These are phyloP conservation scores for Ametastegia equiseti DNA, from an alignment of 2,888 invertebrate species.

Conservation along the genomic window DNA sequence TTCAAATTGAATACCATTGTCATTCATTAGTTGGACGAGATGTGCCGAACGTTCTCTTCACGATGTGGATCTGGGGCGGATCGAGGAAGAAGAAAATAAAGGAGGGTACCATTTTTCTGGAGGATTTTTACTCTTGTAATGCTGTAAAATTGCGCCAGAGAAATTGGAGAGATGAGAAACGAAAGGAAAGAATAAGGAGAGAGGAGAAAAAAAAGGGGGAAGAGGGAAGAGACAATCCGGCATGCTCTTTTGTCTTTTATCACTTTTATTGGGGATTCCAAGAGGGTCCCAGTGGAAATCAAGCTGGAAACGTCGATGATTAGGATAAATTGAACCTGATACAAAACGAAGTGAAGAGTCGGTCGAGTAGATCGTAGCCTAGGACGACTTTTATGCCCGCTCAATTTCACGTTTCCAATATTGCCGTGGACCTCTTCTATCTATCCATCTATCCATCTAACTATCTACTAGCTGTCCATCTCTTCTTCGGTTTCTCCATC, in stretches of 20 bases:
- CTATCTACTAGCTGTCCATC: neutral
- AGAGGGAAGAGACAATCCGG: slow-evolving; percentile 25
- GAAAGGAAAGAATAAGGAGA: neutral
- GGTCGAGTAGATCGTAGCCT: slow-evolving; percentile 49
- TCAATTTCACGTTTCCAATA: slow-evolving; percentile 67
- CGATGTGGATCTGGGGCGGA: neutral
- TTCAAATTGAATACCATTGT: neutral
- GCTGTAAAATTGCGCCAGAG: neutral
- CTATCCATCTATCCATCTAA: neutral
- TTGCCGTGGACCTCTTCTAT: slow-evolving; percentile 50
- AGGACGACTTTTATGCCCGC: slow-evolving; percentile 60
- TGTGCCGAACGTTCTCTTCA: neutral
- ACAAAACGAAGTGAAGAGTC: slow-evolving; percentile 52
- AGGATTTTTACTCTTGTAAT: no score
- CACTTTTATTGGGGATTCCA: slow-evolving; percentile 47
- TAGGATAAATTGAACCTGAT: slow-evolving; percentile 67
- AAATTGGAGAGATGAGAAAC: neutral
- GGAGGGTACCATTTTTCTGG: neutral
- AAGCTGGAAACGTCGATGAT: slow-evolving; percentile 63
- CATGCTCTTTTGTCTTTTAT: slow-evolving; percentile 44
- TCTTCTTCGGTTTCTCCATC: neutral
- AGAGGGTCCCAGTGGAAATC: slow-evolving; percentile 65
- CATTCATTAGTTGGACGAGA: neutral
- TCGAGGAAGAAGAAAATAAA: neutral
- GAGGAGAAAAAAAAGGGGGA: neutral